Base-by-base conservation (phyloP, 1,140 invertebrate species). In the honey bee (Apis mellifera) region DNA sequence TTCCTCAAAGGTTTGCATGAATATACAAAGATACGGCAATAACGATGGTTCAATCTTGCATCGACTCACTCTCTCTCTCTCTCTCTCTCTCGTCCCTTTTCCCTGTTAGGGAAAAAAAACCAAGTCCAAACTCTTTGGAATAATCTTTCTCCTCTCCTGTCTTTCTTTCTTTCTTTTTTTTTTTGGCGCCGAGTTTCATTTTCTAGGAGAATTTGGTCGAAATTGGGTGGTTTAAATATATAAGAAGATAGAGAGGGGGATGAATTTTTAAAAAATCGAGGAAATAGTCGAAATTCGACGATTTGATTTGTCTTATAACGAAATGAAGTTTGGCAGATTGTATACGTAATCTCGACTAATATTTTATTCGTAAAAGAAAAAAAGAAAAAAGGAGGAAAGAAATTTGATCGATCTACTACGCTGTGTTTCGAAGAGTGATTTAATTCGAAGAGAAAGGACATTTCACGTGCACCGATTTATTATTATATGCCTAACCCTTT, bases 1-100 rank as follows among this genome's bases (percentile, higher is more conserved):
- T 57, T 57, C 70, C 32, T 59, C 71, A 73, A 73, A 73, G 71
- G 71, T 73, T 70, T 12, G 42, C 55, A 73, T 73, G 71, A 73
- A 73, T 73, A 73, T 73, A 73, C 71, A 73, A n/a, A 55, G 19
- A 52, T 59, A 12, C 21, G 19, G 71, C 71, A 73, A 73, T 73
- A 73, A 73, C 71, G 71, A 21, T 15, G 32, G 71, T 7, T 26
- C 52, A 57, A 57, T 54, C 48, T 71, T 71, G 69, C 69, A 52
- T 54, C 21, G 69, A 21, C n/a, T 57, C 23, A 7, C 32, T 42
- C 32, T 42, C 32, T 23, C 32, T 57, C 23, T 42, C 32, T 42
- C 32, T 57, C 23, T 42, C 32, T 42, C 32, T 42, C 32, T 23
- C 32, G 23, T 55, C 17, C 8, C 17, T 55, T 73, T 26, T 59